Evolutionary conservation across 2,888 invertebrate genomes (phyloP).

Genomic region (Eupithecia pulchellata): DNA sequence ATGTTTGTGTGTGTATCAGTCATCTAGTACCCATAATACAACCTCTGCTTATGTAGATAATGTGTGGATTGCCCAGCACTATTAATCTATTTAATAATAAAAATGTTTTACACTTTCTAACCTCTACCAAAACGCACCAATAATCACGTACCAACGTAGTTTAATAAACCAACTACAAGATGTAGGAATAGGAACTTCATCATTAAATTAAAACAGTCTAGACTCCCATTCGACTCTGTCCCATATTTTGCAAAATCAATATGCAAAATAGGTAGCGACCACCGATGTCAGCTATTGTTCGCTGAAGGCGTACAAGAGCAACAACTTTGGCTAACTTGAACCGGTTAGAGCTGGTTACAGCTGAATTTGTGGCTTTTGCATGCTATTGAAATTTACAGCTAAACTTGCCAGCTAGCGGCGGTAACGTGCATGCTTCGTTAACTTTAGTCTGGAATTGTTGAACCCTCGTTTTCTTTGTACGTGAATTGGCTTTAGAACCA

Average conservation of each 20-base stretch:
- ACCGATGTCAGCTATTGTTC: slow-evolving; percentile 60
- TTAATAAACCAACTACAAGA: neutral
- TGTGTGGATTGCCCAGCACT: too few relatives aligned
- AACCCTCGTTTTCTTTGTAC: slow-evolving; percentile 44
- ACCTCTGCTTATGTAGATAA: too few relatives aligned
- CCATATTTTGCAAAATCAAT: slow-evolving; percentile 65
- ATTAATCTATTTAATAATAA: too few relatives aligned
- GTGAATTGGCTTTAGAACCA: slow-evolving; percentile 24
- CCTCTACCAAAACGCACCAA: too few relatives aligned
- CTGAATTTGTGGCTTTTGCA: slow-evolving; percentile 79
- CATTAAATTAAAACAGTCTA: slow-evolving; percentile 23
- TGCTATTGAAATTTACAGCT: slow-evolving; percentile 82
- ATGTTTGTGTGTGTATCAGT: too few relatives aligned
- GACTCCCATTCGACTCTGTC: slow-evolving; percentile 25
- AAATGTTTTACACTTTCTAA: too few relatives aligned
- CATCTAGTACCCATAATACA: too few relatives aligned
- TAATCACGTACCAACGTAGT: neutral
- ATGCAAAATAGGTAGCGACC: slow-evolving; percentile 67
- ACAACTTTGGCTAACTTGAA: slow-evolving; percentile 70
- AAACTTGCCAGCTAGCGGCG: slow-evolving; percentile 66
- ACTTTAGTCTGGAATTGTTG: slow-evolving; percentile 50
- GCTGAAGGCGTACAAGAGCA: slow-evolving; percentile 53
- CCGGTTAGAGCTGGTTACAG: slow-evolving; percentile 67
- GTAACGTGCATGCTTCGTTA: slow-evolving; percentile 57
- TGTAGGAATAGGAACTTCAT: neutral